Evolutionary conservation across 2,113 vertebrate species (phyloP), one percentile per base, ranked within the genome.

Genomic region (Seriola quinqueradiata): DNA sequence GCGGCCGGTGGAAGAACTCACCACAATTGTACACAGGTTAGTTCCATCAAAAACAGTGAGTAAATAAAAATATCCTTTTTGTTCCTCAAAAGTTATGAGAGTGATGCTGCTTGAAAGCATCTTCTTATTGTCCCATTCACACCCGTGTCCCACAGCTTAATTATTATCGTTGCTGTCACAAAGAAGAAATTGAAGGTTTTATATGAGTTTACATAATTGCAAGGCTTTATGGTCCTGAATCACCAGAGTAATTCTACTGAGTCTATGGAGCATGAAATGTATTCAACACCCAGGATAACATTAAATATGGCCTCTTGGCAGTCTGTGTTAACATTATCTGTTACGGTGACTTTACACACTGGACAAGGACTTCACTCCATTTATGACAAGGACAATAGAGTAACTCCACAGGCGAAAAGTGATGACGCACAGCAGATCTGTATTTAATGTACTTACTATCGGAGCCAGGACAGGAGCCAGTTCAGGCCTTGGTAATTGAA

Each of bases 11-110:
- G 98, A 99, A 85, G 98, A 99, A 79, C 94, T 99, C 65, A 91
- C 94, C 71, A 97, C 96, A 3, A 87, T 99, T 44, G 93, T 96
- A 59, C 97, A 99, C 93, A 96, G 74, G 98, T 98, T 95, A 82
- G 92, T 74, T 42, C 36, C 1, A 46, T 44, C 59, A 16, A 21
- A 5, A 3, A 73, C 25, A 66, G n/a, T 9, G 13, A 50, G 9
- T 55, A n/a, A 32, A 28, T 11, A 34, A 34, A 52, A 7, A 52
- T 34, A 46, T 25, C n/a, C 12, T 46, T 23, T 23, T 40, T 64
- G 11, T 44, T 44, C 34, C 6, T 36, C 34, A 5, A 1, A 6
- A 13, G 42, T 2, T 44, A 10, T 44, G 2, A 42, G 7, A 23
- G 36, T 42, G 61, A 12, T 23, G 16, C 66, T 79, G 67, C 61